Conservation (phyloP, 1,140 invertebrate genomes). For the Macrotrachela quadricornifera region DNA sequence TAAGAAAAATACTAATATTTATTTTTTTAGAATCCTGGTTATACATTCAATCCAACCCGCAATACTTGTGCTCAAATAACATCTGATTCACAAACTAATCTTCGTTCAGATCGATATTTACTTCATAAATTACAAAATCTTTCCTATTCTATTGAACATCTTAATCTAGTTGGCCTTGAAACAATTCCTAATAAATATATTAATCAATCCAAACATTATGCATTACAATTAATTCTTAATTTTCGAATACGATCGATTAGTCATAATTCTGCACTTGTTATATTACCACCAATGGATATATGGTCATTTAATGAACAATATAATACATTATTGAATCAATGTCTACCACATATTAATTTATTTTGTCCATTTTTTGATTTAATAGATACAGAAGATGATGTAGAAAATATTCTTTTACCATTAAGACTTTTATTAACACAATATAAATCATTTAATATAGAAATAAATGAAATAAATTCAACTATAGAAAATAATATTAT, state of each 20-base stretch:
- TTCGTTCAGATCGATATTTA: background rate
- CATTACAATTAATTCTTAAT: background rate
- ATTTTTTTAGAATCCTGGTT: background rate
- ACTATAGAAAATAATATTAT: conserved; percentile 1
- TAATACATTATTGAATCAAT: conserved; percentile 1
- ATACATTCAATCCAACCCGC: background rate
- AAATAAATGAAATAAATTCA: background rate
- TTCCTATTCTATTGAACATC: background rate
- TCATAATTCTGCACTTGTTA: background rate
- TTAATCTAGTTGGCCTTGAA: background rate
- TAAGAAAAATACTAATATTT: too few relatives aligned
- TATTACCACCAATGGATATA: background rate
- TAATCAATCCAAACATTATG: conserved; percentile 4
- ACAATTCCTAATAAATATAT: background rate
- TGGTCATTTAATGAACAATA: background rate
- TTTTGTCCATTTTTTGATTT: conserved; percentile 4
- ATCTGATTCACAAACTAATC: background rate
- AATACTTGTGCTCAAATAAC: conserved; percentile 2
- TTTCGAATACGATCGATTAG: background rate
- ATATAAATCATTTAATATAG: background rate
- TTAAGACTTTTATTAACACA: background rate
- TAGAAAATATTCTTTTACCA: background rate
- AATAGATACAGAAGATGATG: background rate
- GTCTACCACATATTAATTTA: conserved; percentile 3
- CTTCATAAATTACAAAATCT: background rate